Percentiles rank a stretch among this genome's conserved stretches.
Conservation (phyloP, 2,113 vertebrate genomes). For the Ardeotis arabs region DNA sequence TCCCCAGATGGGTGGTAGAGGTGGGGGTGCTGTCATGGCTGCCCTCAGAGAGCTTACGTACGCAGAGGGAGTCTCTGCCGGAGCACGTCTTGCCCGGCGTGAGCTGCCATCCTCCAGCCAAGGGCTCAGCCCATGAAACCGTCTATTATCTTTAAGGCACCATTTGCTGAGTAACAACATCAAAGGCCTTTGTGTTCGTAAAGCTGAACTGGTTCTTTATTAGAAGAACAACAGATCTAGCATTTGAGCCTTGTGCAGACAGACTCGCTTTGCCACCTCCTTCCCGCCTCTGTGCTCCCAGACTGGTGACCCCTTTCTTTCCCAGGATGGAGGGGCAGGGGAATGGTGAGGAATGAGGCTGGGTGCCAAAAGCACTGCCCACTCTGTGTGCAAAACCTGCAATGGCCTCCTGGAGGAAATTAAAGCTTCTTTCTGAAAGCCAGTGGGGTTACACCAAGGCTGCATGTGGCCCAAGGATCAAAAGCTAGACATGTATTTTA, state of each 20-base stretch:
- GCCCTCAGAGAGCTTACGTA: not conserved
- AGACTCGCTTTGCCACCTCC: not conserved
- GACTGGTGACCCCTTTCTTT: not conserved
- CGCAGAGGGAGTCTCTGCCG: accelerated
- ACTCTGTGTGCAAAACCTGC: not conserved
- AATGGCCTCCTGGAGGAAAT: not conserved
- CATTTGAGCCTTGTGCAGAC: not conserved
- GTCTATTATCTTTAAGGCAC: not conserved
- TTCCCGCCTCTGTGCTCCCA: not conserved
- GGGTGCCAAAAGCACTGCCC: not conserved
- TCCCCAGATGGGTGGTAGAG: not conserved
- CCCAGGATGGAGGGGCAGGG: not conserved
- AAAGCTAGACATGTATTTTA: conserved; percentile 8
- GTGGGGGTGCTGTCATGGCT: not conserved
- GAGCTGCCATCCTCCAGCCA: not conserved
- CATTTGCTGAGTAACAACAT: not conserved
- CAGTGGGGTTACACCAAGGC: not conserved
- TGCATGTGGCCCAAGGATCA: not conserved
- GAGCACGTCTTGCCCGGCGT: accelerated
- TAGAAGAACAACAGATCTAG: not conserved
- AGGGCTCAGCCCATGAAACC: not conserved
- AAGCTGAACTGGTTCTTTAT: not conserved
- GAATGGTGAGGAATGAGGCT: not conserved
- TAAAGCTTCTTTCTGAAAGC: not conserved
- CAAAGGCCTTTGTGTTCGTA: conserved; percentile 26